A percentile compares a stretch with the other conserved stretches of the same genome.
Evolutionary conservation across 2,888 invertebrate genomes (phyloP).

Genomic region (Cataglyphis rosenhaueri): DNA sequence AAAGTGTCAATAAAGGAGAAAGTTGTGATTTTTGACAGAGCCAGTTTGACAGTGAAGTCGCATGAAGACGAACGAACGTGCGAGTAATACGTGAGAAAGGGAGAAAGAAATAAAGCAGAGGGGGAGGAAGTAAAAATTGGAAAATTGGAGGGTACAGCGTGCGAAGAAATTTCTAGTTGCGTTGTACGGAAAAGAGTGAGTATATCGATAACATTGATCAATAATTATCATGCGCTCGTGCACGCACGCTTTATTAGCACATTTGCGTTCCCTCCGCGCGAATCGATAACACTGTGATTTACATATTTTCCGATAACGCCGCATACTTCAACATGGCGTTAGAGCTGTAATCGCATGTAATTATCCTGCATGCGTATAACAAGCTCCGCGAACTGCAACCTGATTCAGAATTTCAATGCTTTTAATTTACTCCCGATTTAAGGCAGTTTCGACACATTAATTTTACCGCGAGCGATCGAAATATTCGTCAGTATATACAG

Average conservation of each 20-base stretch:
- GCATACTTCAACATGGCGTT: conserved; percentile 64
- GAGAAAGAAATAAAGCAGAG: not conserved
- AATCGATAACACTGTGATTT: conserved; percentile 72
- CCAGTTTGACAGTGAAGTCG: conserved; percentile 16
- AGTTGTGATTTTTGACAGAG: conserved; percentile 15
- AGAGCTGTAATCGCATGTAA: conserved; percentile 71
- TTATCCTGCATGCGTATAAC: conserved; percentile 49
- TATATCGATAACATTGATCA: conserved; percentile 55
- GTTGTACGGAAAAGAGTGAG: conserved; percentile 55
- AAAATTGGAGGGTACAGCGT: not conserved
- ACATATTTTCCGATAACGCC: conserved; percentile 72
- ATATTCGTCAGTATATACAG: not conserved
- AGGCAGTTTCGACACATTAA: conserved; percentile 28
- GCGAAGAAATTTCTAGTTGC: not conserved
- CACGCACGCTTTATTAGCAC: conserved; percentile 54
- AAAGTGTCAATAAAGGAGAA: conserved; percentile 16
- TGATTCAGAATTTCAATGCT: conserved; percentile 30
- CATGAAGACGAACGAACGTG: conserved; percentile 23
- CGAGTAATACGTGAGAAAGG: not conserved
- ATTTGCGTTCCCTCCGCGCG: conserved; percentile 33
- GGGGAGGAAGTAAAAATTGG: not conserved
- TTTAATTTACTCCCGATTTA: conserved; percentile 49
- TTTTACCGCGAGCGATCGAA: conserved; percentile 10
- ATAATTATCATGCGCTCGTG: conserved; percentile 53
- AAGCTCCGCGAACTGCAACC: conserved; percentile 17